phyloP scores from a whole-genome alignment of 2,113 vertebrate species.

The Thalassoma bifasciatum region DNA sequence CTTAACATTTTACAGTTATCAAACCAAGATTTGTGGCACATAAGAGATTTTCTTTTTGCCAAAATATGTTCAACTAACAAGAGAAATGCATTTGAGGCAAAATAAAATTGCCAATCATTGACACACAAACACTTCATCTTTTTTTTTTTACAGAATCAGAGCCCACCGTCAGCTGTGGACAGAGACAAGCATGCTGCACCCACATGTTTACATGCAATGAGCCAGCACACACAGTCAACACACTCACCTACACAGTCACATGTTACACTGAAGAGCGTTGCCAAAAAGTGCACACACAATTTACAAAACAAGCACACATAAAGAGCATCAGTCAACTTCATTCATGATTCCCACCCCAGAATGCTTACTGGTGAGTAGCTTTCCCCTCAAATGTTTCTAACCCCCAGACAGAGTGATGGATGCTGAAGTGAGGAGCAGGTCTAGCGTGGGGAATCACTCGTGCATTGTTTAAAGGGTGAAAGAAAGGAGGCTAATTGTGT shows the following conservation, averaged over 20 bases:
- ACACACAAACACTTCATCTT: conserved; percentile 50
- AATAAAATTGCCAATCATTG: conserved; percentile 32
- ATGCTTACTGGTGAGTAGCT: conserved; percentile 17
- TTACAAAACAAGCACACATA: conserved; percentile 57
- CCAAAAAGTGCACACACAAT: conserved; percentile 60
- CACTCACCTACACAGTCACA: not conserved
- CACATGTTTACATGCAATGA: conserved; percentile 13
- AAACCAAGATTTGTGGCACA: not conserved
- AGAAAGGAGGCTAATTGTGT: not conserved
- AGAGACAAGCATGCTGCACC: conserved; percentile 9
- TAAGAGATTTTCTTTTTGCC: not conserved
- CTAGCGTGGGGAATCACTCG: not conserved
- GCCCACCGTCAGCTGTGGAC: conserved; percentile 1
- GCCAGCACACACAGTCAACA: not conserved
- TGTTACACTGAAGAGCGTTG: conserved; percentile 38
- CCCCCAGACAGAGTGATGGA: not conserved
- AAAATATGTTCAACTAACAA: not conserved
- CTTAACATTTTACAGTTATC: not conserved
- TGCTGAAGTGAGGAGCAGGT: not conserved
- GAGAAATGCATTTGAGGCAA: conserved; percentile 7
- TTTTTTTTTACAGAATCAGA: conserved; percentile 52
- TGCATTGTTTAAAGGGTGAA: conserved; percentile 8
- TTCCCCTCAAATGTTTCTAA: conserved; percentile 11
- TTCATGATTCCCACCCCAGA: conserved; percentile 35
- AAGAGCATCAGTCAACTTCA: conserved; percentile 58